Evolutionary conservation across 2,888 invertebrate species (phyloP).

Genomic region (Agrypnus murinus): DNA sequence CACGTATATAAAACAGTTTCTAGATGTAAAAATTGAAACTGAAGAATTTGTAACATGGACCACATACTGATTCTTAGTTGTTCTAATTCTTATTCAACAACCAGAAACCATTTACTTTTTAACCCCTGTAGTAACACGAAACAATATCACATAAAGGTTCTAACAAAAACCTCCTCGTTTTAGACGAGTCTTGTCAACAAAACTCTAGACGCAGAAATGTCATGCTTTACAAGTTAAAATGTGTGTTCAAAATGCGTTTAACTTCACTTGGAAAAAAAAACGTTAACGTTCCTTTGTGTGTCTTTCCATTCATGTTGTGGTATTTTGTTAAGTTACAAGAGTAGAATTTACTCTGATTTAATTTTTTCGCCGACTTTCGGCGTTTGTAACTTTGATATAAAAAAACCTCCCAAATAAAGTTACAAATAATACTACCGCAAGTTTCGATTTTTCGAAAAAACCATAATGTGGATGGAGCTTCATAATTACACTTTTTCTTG

Average conservation of each 20-base stretch:
- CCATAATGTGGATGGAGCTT: too few relatives aligned
- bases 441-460: too few relatives aligned
- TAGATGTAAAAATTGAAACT: background rate
- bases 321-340: background rate
- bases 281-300: constrained; percentile 15
- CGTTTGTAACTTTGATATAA: too few relatives aligned
- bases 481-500: constrained; percentile 46
- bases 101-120: constrained; percentile 33
- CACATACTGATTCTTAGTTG: constrained; percentile 27
- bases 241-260: constrained; percentile 22
- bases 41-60: constrained; percentile 23
- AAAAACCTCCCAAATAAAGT: too few relatives aligned
- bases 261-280: constrained; percentile 3
- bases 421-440: too few relatives aligned
- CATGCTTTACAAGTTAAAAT: constrained; percentile 36
- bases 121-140: constrained; percentile 22
- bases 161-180: constrained; percentile 13
- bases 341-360: constrained; percentile 18
- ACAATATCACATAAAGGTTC: constrained; percentile 33
- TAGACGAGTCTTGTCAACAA: constrained; percentile 14
- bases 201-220: constrained; percentile 40
- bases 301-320: background rate
- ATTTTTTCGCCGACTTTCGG: too few relatives aligned
- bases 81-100: constrained; percentile 37
- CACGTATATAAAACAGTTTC: background rate